Conservation (phyloP, 2,113 vertebrate species). For the Cynocephalus volans region DNA sequence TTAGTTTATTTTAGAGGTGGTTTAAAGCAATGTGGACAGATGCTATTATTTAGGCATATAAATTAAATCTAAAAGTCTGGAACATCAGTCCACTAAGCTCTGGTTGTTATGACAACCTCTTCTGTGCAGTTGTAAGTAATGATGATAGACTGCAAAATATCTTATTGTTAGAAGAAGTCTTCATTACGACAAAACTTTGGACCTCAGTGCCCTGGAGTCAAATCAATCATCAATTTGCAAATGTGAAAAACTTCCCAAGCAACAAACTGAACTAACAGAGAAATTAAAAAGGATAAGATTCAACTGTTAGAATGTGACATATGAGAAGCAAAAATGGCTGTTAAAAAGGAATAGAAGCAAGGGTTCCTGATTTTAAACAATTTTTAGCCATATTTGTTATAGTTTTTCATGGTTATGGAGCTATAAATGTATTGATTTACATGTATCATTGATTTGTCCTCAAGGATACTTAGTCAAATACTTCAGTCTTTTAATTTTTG, state of each 20-base stretch:
- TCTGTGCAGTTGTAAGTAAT: conserved; percentile 65
- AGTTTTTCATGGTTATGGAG: background rate
- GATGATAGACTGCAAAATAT: conserved; percentile 45
- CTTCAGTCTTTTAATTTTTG: conserved; percentile 2
- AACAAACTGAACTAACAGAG: background rate
- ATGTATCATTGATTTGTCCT: background rate
- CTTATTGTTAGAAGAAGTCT: background rate
- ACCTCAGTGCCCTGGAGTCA: background rate
- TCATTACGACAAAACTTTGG: conserved; percentile 34
- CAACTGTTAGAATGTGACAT: background rate
- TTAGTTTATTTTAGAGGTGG: conserved; percentile 34
- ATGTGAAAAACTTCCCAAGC: conserved; percentile 24
- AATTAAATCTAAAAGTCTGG: conserved; percentile 50
- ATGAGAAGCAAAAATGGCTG: conserved; percentile 18
- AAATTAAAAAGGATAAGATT: conserved; percentile 42
- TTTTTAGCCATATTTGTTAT: conserved; percentile 16
- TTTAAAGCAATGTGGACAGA: conserved; percentile 35
- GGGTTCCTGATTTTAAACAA: background rate
- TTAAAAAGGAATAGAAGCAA: background rate
- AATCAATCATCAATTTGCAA: conserved; percentile 33
- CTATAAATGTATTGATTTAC: background rate
- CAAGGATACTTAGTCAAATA: background rate
- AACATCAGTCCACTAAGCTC: background rate
- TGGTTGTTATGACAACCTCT: conserved; percentile 70
- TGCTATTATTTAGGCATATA: conserved; percentile 26